These are phyloP conservation scores for Leucophenga varia DNA, from an alignment of 1,140 invertebrate genomes.

Conservation along the genomic window DNA sequence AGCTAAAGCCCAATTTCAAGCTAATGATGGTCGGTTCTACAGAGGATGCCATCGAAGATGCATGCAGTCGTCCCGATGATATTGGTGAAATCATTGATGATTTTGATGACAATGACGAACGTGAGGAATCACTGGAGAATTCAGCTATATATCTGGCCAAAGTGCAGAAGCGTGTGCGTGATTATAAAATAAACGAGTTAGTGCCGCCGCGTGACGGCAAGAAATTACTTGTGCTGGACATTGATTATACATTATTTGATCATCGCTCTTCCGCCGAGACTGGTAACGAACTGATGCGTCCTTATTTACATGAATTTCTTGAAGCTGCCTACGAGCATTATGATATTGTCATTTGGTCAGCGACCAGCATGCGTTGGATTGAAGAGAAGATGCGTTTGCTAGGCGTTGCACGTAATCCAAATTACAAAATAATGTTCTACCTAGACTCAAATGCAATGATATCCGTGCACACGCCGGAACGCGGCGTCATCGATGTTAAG, in stretches of 20 bases:
- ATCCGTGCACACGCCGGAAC: conserved; percentile 73
- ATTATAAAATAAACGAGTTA: conserved; percentile 82
- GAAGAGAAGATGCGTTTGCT: conserved; percentile 95
- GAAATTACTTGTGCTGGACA: conserved; percentile 91
- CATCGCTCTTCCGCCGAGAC: conserved; percentile 88
- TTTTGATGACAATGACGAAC: conserved; percentile 84
- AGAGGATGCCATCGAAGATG: conserved; percentile 86
- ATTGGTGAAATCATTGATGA: conserved; percentile 85
- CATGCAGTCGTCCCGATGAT: conserved; percentile 74
- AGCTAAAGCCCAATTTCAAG: conserved; percentile 85
- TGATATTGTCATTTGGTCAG: conserved; percentile 91
- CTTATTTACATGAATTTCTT: conserved; percentile 93
- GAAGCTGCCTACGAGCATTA: conserved; percentile 87
- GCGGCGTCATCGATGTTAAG: conserved; percentile 77
- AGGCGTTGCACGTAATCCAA: conserved; percentile 77
- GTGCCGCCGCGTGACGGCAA: conserved; percentile 81
- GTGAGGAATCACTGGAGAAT: conserved; percentile 64
- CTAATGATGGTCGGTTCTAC: conserved; percentile 97
- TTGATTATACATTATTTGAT: conserved; percentile 97
- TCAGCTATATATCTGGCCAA: conserved; percentile 69
- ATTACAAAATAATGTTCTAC: conserved; percentile 93
- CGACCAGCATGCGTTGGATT: conserved; percentile 98
- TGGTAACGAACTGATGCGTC: conserved; percentile 89
- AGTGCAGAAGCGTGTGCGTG: conserved; percentile 80
- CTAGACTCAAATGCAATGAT: conserved; percentile 94